phyloP scores from a whole-genome alignment of 2,797 vertebrate species.

The Pseudochaenichthys georgianus region DNA sequence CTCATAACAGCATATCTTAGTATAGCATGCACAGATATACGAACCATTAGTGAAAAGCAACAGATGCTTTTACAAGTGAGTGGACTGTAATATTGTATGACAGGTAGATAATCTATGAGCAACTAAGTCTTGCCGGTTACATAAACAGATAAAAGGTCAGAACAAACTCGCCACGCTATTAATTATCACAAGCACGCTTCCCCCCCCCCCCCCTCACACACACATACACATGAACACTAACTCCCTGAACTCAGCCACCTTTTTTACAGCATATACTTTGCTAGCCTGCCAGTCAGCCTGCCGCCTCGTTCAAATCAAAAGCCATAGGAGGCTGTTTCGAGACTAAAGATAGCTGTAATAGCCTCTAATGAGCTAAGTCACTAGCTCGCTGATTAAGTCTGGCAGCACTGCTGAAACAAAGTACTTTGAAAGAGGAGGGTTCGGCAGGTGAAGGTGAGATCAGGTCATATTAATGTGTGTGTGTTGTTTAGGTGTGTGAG shows the following conservation, averaged over 20 bases:
- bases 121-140: background rate
- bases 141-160: slow-evolving; percentile 24
- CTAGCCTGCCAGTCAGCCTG: slow-evolving; percentile 16
- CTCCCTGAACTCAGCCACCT: slow-evolving; percentile 46
- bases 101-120: slow-evolving; percentile 8
- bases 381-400: slow-evolving; percentile 65
- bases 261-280: slow-evolving; percentile 38
- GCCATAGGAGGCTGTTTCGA: slow-evolving; percentile 46
- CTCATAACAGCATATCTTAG: background rate
- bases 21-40: background rate
- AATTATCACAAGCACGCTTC: background rate
- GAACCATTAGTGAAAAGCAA: background rate
- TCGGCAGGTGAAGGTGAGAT: slow-evolving; percentile 31
- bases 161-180: slow-evolving; percentile 12
- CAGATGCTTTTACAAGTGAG: background rate
- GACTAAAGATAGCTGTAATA: slow-evolving; percentile 77
- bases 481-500: slow-evolving; percentile 2
- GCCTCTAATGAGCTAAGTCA: slow-evolving; percentile 70
- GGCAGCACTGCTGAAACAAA: slow-evolving; percentile 49
- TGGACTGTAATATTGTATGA: slow-evolving; percentile 11
- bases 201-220: background rate
- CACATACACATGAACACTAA: slow-evolving; percentile 3
- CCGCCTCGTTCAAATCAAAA: slow-evolving; percentile 57
- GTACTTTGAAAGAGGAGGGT: slow-evolving; percentile 24
- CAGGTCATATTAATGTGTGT: slow-evolving; percentile 26